Base-by-base conservation (phyloP, 2,888 invertebrate species). In the Eurytoma adleriae region DNA sequence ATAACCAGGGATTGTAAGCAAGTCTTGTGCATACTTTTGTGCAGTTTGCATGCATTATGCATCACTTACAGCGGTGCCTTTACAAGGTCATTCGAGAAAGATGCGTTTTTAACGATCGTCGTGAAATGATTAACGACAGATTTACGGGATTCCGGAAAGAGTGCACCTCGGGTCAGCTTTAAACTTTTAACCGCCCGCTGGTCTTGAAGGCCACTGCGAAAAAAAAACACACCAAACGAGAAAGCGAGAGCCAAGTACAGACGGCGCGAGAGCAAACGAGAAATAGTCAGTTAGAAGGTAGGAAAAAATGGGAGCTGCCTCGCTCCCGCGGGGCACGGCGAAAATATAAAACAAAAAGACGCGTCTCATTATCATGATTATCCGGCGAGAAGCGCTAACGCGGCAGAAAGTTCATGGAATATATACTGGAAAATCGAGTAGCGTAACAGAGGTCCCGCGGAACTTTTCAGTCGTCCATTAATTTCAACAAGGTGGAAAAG, bases 391-490 rank as follows among this genome's bases (percentile, higher is more conserved):
- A 71, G 67, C 30, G 62, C 72, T 75, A 78, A 78, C 27, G 50
- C 57, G 27, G 68, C 71, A 4, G 30, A 75, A 75, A 70, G 59
- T 70, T 54, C 52, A 30, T 27, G 27, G 27, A 56, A 61, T 62
- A 68, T 69, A 64, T 50, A 68, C 30, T 30, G 40, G 56, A 57
- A 62, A 79, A 79, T 79, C 62, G 74, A 80, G 57, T 76, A 52
- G 76, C 48, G 71, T 72, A 70, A 79, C 69, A 74, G 64, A 69
- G 14, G 50, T 73, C 78, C 62, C 40, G 40, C 40, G 59, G 73
- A 83, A 76, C 71, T 83, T 83, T 81, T 74, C 61, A 75, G 20
- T 74, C 79, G 73, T 73, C 81, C 71, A 81, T 82, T 79, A 70
- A 79, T 81, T 79, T 78, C 67, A 68, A 71, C 73, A 73, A 57